phyloP scores from a whole-genome alignment of 2,113 vertebrate genomes.

The Rhineura floridana region DNA sequence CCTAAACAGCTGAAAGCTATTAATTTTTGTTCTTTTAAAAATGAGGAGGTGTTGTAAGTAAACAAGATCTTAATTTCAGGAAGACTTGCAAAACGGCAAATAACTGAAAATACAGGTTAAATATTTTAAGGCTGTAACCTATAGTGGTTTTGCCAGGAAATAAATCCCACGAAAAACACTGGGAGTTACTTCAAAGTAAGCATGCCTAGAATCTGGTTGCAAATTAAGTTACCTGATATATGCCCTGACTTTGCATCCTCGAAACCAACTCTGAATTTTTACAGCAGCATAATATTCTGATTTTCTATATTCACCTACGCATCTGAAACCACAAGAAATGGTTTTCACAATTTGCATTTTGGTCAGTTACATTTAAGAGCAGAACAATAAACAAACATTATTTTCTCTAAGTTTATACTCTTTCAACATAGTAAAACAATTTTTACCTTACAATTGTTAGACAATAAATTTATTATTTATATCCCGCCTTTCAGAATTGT shows the following conservation, averaged over 20 bases:
- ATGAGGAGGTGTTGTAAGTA: no score
- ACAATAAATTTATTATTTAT: not conserved
- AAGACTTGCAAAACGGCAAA: not conserved
- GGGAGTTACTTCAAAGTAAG: not conserved
- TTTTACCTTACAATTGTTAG: not conserved
- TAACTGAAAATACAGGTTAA: not conserved
- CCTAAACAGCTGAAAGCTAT: no score
- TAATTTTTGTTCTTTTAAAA: not conserved
- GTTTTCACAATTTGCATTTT: conserved; percentile 16
- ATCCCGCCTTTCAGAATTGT: no score
- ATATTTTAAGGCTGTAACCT: not conserved
- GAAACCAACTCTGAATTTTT: conserved; percentile 90
- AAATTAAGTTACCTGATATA: conserved; percentile 82
- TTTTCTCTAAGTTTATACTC: not conserved
- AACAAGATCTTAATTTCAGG: not conserved
- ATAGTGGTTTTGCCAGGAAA: not conserved
- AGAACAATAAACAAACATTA: not conserved
- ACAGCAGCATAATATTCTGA: conserved; percentile 77
- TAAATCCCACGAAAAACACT: not conserved
- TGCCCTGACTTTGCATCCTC: conserved; percentile 81
- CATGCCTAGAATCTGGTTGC: no score
- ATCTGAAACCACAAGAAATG: conserved; percentile 70
- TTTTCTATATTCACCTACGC: conserved; percentile 76
- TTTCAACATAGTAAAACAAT: not conserved
- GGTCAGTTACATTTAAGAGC: not conserved